Percentiles rank a stretch among this genome's conserved stretches.
These are phyloP conservation scores for Panagrolaimus sp. DNA, from an alignment of 1,140 invertebrate species.

Conservation along the genomic window DNA sequence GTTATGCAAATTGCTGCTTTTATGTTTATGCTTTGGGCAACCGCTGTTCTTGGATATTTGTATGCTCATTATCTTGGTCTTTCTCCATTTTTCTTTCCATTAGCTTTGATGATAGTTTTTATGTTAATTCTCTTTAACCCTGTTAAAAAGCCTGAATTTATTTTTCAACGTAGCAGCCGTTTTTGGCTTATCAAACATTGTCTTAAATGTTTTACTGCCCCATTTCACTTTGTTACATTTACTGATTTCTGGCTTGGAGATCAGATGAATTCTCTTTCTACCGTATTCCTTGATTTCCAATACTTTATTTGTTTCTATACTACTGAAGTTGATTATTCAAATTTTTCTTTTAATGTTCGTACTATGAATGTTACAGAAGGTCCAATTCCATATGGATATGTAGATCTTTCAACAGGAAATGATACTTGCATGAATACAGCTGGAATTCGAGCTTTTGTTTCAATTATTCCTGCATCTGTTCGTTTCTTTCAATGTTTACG, in stretches of 20 bases:
- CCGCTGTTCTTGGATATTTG: conserved; percentile 69
- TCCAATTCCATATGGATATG: conserved; percentile 50
- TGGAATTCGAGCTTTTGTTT: conserved; percentile 70
- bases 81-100: conserved; percentile 80
- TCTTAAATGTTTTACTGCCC: conserved; percentile 68
- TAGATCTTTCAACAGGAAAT: conserved; percentile 51
- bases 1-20: conserved; percentile 90
- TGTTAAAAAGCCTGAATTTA: conserved; percentile 62
- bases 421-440: conserved; percentile 59
- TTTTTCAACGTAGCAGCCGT: conserved; percentile 81
- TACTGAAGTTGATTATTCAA: conserved; percentile 58
- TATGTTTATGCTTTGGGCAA: conserved; percentile 86
- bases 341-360: conserved; percentile 37
- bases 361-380: conserved; percentile 50
- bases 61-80: conserved; percentile 80
- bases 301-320: conserved; percentile 71
- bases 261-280: conserved; percentile 87
- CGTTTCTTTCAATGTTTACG: conserved; percentile 93
- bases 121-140: conserved; percentile 83
- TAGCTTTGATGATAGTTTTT: conserved; percentile 79
- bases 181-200: conserved; percentile 65
- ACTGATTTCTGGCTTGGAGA: conserved; percentile 99
- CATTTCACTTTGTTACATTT: conserved; percentile 90
- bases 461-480: conserved; percentile 88
- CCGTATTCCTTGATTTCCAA: conserved; percentile 84